A percentile compares a stretch with the other conserved stretches of the same genome.
Conservation (phyloP, 2,797 vertebrate genomes). For the Clarias fuscus region DNA sequence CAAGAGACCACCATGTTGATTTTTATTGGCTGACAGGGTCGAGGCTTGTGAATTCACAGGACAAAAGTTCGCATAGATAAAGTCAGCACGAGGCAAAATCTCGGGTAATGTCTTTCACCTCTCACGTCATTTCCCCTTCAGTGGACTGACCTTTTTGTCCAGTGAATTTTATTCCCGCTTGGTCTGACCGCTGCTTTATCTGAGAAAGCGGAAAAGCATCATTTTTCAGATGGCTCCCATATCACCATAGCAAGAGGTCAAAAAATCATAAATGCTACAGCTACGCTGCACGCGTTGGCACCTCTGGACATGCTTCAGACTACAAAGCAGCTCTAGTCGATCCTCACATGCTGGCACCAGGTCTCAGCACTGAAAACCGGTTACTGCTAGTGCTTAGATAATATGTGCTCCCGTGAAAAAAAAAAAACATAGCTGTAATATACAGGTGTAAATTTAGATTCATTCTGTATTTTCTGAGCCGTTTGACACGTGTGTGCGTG, state of each 20-base stretch:
- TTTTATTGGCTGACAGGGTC: not conserved
- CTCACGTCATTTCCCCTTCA: conserved; percentile 9
- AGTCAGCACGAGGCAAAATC: not conserved
- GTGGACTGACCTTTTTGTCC: conserved; percentile 19
- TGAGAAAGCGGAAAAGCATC: not conserved
- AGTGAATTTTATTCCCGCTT: not conserved
- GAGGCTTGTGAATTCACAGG: not conserved
- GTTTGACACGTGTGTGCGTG: conserved; percentile 1
- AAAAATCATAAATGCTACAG: conserved; percentile 14
- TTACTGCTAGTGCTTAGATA: conserved; percentile 28
- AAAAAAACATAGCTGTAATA: too few species aligned
- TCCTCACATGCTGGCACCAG: conserved; percentile 32
- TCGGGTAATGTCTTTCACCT: conserved; percentile 4
- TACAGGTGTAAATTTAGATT: conserved; percentile 37
- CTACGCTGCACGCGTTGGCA: conserved; percentile 6
- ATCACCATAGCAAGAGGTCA: conserved; percentile 11
- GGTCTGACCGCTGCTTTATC: not conserved
- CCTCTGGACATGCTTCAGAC: conserved; percentile 31
- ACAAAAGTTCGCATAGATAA: conserved; percentile 8
- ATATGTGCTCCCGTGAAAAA: conserved; percentile 27
- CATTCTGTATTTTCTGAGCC: conserved; percentile 44
- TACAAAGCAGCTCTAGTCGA: conserved; percentile 44
- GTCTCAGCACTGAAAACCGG: conserved; percentile 29
- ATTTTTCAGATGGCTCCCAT: conserved; percentile 3
- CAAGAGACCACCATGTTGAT: not conserved